Evolutionary conservation across 2,113 vertebrate species (phyloP).

Genomic region (Malurus alboscapulatus): DNA sequence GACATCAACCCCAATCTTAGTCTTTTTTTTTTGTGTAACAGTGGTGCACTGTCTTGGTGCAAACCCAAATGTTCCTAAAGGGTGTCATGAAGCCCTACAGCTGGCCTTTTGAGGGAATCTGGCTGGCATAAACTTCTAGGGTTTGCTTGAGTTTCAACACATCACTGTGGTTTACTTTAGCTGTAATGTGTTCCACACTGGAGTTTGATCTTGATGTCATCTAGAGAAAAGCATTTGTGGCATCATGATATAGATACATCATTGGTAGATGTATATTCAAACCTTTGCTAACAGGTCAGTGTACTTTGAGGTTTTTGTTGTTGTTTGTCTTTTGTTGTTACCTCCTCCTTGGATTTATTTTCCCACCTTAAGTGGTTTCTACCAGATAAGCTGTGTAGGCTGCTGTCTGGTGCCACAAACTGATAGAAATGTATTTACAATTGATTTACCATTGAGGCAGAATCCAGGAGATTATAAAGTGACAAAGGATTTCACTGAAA

Average conservation of each 20-base stretch:
- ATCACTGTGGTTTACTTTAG: not conserved
- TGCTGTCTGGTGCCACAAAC: not conserved
- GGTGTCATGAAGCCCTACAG: not conserved
- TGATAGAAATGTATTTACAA: not conserved
- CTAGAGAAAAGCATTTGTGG: not conserved
- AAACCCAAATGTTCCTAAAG: not conserved
- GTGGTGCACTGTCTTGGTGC: not conserved
- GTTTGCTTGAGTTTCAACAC: not conserved
- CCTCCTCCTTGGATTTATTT: not conserved
- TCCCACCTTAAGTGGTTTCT: not conserved
- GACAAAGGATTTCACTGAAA: not conserved
- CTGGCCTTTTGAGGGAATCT: not conserved
- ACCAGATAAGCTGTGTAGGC: not conserved
- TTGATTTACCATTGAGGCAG: not conserved
- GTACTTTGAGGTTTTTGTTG: not conserved
- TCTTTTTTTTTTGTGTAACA: not conserved
- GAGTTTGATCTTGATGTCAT: not conserved
- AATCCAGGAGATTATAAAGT: not conserved
- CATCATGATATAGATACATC: not conserved
- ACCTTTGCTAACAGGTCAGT: not conserved
- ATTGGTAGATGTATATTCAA: not conserved
- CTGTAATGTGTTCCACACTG: not conserved
- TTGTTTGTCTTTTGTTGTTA: not conserved
- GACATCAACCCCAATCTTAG: not conserved
- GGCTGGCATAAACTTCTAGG: not conserved